Evolutionary conservation across 2,113 vertebrate genomes (phyloP), one percentile per base, ranked within the genome.

Genomic region (Coptodon bakossiorum): DNA sequence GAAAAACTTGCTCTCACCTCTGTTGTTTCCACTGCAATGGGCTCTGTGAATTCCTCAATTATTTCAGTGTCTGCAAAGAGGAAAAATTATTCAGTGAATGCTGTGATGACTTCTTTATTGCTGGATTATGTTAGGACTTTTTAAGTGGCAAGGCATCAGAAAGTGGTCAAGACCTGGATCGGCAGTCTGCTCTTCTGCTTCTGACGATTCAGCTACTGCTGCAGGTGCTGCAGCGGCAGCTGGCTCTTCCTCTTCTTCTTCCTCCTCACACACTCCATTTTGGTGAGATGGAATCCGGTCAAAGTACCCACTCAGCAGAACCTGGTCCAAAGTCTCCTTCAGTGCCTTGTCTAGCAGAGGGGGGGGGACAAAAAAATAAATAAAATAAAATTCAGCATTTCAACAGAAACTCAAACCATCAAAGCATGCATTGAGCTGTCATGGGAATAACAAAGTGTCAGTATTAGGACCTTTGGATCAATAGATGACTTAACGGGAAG

Each of bases 251-350:
- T 61, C 93, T n/a, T 94, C 94, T 54, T 98, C 98, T 24, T 97
- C 98, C 14, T 98, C 98, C 84, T 97, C 97, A 93, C 98, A 98
- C 6, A 98, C 91, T 22, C 98, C 98, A 1, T 99, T 99, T 94
- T 99, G 98, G 91, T 98, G 98, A 92, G 97, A 96, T 86, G 97
- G 97, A 88, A 97, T 95, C 91, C 95, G 97, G 91, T 99, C 98
- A 82, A 99, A 99, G 95, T 99, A 99, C 82, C 97, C 97, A 80
- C 98, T 98, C 95, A 98, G 97, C 92, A 99, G 96, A 95, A 99
- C 95, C 66, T 97, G 97, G 94, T 99, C 98, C 86, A 99, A 96
- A 13, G 96, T 95, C 86, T 98, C 98, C 92, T 96, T 99, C 88
- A 99, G 94, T 13, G 95, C 96, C 96, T 99, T 99, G 95, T 99